Base-by-base conservation (phyloP, 2,888 invertebrate species). In the Drosophila nigricruria region DNA sequence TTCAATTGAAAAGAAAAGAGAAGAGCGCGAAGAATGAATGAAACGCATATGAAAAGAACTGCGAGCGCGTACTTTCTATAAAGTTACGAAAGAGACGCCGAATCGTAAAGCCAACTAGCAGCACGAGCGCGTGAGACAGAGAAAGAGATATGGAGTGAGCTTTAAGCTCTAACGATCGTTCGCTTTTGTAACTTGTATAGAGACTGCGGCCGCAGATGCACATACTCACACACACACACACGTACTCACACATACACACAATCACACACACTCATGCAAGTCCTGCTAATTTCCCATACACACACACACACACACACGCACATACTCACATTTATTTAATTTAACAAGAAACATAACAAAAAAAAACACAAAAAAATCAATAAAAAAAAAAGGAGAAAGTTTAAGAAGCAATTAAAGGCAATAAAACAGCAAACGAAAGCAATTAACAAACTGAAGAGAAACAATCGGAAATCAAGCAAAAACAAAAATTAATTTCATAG, bases 181-280 rank as follows among this genome's bases (percentile, higher is more conserved):
- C 88, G 73, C 68, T 90, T 90, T 90, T 82, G 89, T 86, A 92
- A 91, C 91, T 91, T 92, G 73, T 84, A 89, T 91, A 92, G 92
- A 91, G 91, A 91, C 92, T 91, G 90, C 77, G 81, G 83, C 81
- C 73, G 76, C 72, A 71, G 62, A 81, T 58, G 75, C 79, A 77
- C 73, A 69, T 53, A 71, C 59, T 58, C 58, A 64, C 66, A 65
- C 58, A 70, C 54, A 36, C 67, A 65, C 63, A 16, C 5, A 60
- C 27, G 50, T 42, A 60, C 43, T 49, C 20, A 59, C 56, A 45
- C 43, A 57, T 20, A 53, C 20, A 60, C 45, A 57, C 43, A 32
- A 45, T 38, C 43, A 60, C 43, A 45, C 61, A 27, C 43, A 49
- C 63, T 57, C 63, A 61, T 65, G 71, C 59, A 69, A 59, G 45